Conservation (phyloP, 2,797 vertebrate genomes). For the Pempheris klunzingeri region DNA sequence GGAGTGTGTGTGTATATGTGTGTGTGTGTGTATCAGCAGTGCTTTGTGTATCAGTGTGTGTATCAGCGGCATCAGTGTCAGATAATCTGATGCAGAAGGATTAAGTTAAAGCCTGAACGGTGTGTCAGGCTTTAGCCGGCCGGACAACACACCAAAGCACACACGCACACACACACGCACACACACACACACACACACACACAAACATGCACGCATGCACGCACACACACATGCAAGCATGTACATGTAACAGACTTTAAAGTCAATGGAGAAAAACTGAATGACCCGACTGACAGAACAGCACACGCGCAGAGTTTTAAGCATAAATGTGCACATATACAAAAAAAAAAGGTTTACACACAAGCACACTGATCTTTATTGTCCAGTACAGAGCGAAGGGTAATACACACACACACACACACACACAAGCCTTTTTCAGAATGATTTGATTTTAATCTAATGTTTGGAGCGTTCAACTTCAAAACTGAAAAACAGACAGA, state of each 20-base stretch:
- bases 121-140: slow-evolving; percentile 55
- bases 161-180: slow-evolving; percentile 32
- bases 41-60: slow-evolving; percentile 35
- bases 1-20: slow-evolving; percentile 27
- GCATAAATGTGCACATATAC: background rate
- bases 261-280: background rate
- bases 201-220: slow-evolving; percentile 24
- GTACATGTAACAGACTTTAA: background rate
- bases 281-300: background rate
- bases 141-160: slow-evolving; percentile 26
- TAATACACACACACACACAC: slow-evolving; percentile 11
- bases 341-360: background rate
- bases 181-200: slow-evolving; percentile 28
- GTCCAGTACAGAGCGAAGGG: background rate
- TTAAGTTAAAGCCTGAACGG: slow-evolving; percentile 68
- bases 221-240: slow-evolving; percentile 4
- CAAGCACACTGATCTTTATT: background rate
- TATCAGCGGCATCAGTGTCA: slow-evolving; percentile 74
- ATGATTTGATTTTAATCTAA: background rate
- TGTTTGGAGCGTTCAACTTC: background rate
- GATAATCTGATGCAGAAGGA: slow-evolving; percentile 77
- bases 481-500: background rate
- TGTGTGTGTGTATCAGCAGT: slow-evolving; percentile 20
- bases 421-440: background rate
- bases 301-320: slow-evolving; percentile 1